Percentiles rank a stretch among this genome's conserved stretches.
These are phyloP conservation scores for Parnassius smintheus DNA, from an alignment of 2,888 invertebrate genomes.

Conservation along the genomic window DNA sequence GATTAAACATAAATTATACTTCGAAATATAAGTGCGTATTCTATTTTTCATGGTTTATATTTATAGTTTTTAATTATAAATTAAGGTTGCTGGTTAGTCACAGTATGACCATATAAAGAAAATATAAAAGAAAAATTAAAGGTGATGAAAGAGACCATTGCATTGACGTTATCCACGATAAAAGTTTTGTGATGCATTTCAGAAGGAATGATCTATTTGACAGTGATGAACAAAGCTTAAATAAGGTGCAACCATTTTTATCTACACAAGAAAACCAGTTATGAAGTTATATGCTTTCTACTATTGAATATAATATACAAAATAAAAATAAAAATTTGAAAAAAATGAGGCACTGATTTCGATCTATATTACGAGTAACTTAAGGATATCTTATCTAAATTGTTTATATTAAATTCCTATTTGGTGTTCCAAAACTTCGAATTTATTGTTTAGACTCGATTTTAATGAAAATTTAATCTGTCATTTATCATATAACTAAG, in stretches of 20 bases:
- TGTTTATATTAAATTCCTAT: no score
- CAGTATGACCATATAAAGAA: conserved; percentile 10
- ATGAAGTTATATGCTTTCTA: conserved; percentile 8
- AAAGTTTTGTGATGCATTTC: conserved; percentile 5
- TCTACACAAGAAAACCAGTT: background rate
- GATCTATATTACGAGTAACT: no score
- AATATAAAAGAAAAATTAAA: background rate
- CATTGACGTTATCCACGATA: conserved; percentile 31
- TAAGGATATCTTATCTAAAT: no score
- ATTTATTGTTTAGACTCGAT: no score
- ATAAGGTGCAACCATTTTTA: conserved; percentile 3
- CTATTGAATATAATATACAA: no score
- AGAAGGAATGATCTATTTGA: background rate
- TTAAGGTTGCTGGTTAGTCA: conserved; percentile 12
- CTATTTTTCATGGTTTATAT: background rate
- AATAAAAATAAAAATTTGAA: no score
- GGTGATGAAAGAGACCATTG: conserved; percentile 42
- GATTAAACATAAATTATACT: no score
- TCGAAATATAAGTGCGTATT: background rate
- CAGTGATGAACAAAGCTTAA: background rate
- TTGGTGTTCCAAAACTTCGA: no score
- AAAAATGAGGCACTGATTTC: no score
- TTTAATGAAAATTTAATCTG: no score
- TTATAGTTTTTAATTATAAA: background rate
- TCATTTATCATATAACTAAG: no score